Base-by-base conservation (phyloP, 2,113 vertebrate genomes). In the Sylvicapra grimmia region DNA sequence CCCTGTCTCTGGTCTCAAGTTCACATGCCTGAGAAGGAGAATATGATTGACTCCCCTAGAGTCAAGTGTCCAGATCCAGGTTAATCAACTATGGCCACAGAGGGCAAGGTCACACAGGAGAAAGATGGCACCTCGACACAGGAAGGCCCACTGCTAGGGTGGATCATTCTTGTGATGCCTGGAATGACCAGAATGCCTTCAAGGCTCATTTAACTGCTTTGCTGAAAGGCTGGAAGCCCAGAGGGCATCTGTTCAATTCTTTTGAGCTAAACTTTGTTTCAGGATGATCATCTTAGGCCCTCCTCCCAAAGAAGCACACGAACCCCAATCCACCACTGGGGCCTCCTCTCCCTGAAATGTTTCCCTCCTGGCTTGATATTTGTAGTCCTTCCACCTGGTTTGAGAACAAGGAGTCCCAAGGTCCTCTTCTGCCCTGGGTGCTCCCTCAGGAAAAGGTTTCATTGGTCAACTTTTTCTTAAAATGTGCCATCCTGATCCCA, bases 321-420 rank as follows among this genome's bases (percentile, higher is more conserved):
- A 68, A 9, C 6, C 10, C 61, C 72, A 16, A 21, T 80, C 53
- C 4, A 1, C 5, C 1, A 1, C 40, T 0, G 3, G 1, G 56
- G 47, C 82, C 15, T 8, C 3, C 1, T 44, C 36, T 72, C 75
- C 54, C 19, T 13, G 5, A 36, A 16, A 23, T 8, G 12, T 40
- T 25, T 14, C 36, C 68, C 92, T 89, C 16, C n/a, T n/a, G 72
- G 13, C 83, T 51, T 25, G 6, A 2, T 6, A 5, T 15, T 29
- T 21, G 0, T 15, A 11, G 61, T 15, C 63, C 51, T 80, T 44
- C 75, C 13, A 2, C 1, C 61, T 25, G 58, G n/a, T 72, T 29
- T 53, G 54, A 0, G 18, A 40, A 23, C 19, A 2, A 0, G 25
- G 18, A 47, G 27, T 33, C 63, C 58, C 58, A 4, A 1, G 15